Evolutionary conservation across 2,888 invertebrate species (phyloP), one percentile per base, ranked within the genome.

Genomic region (Linnaemya vulpina): DNA sequence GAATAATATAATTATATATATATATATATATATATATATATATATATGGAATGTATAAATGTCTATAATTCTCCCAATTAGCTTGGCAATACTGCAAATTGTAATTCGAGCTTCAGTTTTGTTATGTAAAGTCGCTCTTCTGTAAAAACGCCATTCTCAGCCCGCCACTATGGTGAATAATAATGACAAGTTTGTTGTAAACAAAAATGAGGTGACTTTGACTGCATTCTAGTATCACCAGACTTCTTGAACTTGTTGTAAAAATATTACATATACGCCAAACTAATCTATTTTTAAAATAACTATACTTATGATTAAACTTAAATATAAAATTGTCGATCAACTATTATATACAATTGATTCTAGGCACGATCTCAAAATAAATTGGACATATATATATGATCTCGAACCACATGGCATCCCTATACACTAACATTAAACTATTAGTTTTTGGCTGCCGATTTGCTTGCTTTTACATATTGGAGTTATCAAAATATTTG

Each of bases 391-490:
- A 35, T 1, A 5, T 15, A 17, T 0, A 58, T 58, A 22, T 25
- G 7, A 0, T 13, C 49, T 30, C 25, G 15, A 17, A 17, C 20
- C 1, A 60, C 76, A 63, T 82, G 82, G 82, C 71, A 76, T 25
- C 76, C 17, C 11, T 49, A 5, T 63, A 11, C 49, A 58, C 82
- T 46, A 81, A 84, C 73, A 81, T 75, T 38, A 78, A 84, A 70
- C 82, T 82, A 84, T 55, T 74, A 82, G 75, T 83, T 81, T 81
- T 46, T 58, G 51, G 60, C 79, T 75, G 49, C 46, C 74, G 49
- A 78, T 49, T 85, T 85, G 51, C 60, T 84, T 74, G 70, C 55
- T 77, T 79, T 55, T 71, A 58, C 63, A 60, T 58, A 71, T 58
- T 86, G 73, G 76, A 70, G 74, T 46, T 80, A 73, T 43, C 51